phyloP scores from a whole-genome alignment of 2,113 vertebrate genomes.

The Pagrus major region DNA sequence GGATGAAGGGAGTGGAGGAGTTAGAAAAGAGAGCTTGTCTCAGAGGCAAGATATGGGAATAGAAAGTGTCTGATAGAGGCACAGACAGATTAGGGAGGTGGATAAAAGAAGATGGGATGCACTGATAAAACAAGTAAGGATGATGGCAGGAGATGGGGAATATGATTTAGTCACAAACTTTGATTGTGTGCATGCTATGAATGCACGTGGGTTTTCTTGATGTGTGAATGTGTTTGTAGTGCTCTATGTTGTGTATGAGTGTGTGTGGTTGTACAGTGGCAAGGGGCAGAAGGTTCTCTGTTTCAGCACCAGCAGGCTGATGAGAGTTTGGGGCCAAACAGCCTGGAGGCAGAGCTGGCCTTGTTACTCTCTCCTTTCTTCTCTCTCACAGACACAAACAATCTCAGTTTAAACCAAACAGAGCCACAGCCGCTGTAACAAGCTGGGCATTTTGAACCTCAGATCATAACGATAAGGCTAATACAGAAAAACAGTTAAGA shows the following conservation, averaged over 20 bases:
- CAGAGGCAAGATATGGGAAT: slow-evolving; percentile 72
- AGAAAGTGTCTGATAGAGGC: slow-evolving; percentile 75
- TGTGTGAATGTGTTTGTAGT: slow-evolving; percentile 25
- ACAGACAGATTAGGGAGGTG: slow-evolving; percentile 74
- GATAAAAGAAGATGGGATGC: slow-evolving; percentile 76
- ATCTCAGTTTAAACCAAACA: slow-evolving; percentile 51
- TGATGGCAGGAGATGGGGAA: slow-evolving; percentile 70
- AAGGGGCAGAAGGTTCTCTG: slow-evolving; percentile 75
- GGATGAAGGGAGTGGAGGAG: slow-evolving; percentile 67
- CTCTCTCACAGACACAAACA: slow-evolving; percentile 48
- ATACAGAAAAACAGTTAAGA: neutral
- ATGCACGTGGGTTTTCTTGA: slow-evolving; percentile 40
- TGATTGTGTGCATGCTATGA: slow-evolving; percentile 51
- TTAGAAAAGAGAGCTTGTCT: slow-evolving; percentile 65
- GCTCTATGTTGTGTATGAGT: slow-evolving; percentile 12
- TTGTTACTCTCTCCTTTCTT: slow-evolving; percentile 62
- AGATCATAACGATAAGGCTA: neutral
- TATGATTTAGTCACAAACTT: slow-evolving; percentile 74
- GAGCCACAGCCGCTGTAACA: slow-evolving; percentile 16
- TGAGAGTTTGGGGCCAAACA: slow-evolving; percentile 80
- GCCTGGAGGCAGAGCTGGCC: slow-evolving; percentile 78
- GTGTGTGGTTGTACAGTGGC: slow-evolving; percentile 41
- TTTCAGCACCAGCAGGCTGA: slow-evolving; percentile 83
- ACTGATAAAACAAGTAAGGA: slow-evolving; percentile 71
- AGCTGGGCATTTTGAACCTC: slow-evolving; percentile 20